A percentile compares a stretch with the other conserved stretches of the same genome.
Evolutionary conservation across 2,888 invertebrate genomes (phyloP).

Genomic region (Chymomyza fuscimana): DNA sequence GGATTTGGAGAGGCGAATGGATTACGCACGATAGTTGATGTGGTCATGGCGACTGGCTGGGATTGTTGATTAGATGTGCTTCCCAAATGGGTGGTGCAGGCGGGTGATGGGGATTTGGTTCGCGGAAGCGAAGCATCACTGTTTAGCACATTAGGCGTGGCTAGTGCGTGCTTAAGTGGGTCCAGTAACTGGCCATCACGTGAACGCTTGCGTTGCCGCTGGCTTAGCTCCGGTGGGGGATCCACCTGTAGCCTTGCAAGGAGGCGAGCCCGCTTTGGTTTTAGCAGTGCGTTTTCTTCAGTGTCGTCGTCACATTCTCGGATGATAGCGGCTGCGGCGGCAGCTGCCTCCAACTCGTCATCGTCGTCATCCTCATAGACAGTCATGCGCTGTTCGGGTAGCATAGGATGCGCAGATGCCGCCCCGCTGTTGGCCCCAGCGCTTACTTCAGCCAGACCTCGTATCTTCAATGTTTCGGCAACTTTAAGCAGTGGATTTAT

Average conservation of each 20-base stretch:
- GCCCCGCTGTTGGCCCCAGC: conserved; percentile 78
- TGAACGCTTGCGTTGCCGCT: conserved; percentile 81
- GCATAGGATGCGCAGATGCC: conserved; percentile 55
- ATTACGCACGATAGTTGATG: conserved; percentile 78
- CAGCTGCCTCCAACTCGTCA: conserved; percentile 83
- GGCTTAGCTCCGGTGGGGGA: conserved; percentile 58
- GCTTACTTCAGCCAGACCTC: conserved; percentile 91
- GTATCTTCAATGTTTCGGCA: conserved; percentile 91
- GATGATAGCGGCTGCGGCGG: conserved; percentile 44
- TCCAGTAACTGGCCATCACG: conserved; percentile 75
- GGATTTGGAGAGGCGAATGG: conserved; percentile 78
- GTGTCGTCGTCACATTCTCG: conserved; percentile 80
- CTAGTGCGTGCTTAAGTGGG: conserved; percentile 56
- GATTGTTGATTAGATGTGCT: not conserved
- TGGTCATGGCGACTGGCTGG: conserved; percentile 68
- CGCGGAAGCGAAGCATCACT: not conserved
- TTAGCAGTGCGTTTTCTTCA: conserved; percentile 43
- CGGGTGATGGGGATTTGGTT: conserved; percentile 29
- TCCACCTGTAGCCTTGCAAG: conserved; percentile 50
- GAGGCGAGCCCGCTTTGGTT: conserved; percentile 69
- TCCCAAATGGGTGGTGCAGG: not conserved
- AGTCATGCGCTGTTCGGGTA: conserved; percentile 75
- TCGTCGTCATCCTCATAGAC: conserved; percentile 73
- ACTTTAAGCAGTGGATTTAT: conserved; percentile 92
- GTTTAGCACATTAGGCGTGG: conserved; percentile 49